Evolutionary conservation across 1,140 invertebrate species (phyloP).

Genomic region (Drosophila insularis): DNA sequence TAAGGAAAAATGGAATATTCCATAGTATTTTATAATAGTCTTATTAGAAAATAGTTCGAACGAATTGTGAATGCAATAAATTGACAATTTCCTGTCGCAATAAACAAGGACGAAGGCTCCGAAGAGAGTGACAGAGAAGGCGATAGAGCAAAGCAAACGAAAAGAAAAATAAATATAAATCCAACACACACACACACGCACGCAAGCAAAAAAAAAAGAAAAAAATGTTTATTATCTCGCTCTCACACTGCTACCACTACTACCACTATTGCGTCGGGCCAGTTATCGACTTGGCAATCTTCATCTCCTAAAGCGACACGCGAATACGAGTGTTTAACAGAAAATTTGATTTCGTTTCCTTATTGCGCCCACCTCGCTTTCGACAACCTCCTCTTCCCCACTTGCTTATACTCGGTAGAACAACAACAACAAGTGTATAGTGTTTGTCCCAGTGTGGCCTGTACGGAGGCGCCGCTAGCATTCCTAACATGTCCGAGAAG

Average conservation of each 20-base stretch:
- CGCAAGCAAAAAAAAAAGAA: conserved; percentile 29
- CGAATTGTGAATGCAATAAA: conserved; percentile 32
- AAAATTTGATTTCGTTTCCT: conserved; percentile 15
- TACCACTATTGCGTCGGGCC: conserved; percentile 31
- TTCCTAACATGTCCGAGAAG: conserved; percentile 80
- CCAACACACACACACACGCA: not conserved
- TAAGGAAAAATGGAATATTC: conserved; percentile 72
- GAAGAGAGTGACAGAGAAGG: conserved; percentile 6
- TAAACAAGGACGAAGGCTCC: conserved; percentile 12
- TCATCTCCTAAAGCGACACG: conserved; percentile 67
- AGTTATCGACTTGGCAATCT: conserved; percentile 79
- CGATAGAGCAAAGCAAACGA: conserved; percentile 12
- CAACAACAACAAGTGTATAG: conserved; percentile 19
- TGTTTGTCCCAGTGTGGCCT: conserved; percentile 3
- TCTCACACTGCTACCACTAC: conserved; percentile 39
- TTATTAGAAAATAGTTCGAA: conserved; percentile 60
- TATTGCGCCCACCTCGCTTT: conserved; percentile 14
- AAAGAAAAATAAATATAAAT: conserved; percentile 34
- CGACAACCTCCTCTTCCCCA: not conserved
- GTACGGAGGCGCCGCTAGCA: conserved; percentile 45
- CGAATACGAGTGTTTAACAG: conserved; percentile 41
- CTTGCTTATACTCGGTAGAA: conserved; percentile 2
- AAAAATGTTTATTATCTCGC: conserved; percentile 74
- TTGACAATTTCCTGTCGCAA: conserved; percentile 9
- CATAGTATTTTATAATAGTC: conserved; percentile 65